Evolutionary conservation across 2,113 vertebrate species (phyloP).

Genomic region (Astatotilapia flaviijosephi): DNA sequence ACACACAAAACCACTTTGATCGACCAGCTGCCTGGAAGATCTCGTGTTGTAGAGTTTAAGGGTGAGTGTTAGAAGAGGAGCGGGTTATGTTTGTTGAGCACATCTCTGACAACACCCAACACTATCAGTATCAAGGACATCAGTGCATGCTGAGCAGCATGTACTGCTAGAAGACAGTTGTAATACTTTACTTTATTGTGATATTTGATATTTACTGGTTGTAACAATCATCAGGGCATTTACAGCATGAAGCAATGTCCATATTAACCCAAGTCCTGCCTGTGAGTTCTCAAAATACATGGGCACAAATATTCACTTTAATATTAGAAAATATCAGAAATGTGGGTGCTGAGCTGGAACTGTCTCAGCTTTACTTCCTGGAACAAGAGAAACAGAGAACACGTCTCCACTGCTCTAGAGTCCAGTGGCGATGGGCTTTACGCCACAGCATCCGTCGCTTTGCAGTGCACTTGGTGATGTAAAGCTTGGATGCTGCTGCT

Average conservation of each 20-base stretch:
- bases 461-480: neutral
- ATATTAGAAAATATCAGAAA: neutral
- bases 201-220: neutral
- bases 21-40: neutral
- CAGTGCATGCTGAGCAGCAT: neutral
- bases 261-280: neutral
- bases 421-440: neutral
- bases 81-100: neutral
- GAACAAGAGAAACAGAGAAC: neutral
- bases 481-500: neutral
- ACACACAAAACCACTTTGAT: neutral
- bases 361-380: neutral
- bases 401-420: neutral
- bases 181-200: neutral
- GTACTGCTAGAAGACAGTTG: neutral
- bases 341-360: neutral
- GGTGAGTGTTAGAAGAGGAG: neutral
- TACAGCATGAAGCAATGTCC: neutral
- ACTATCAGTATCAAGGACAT: neutral
- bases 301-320: neutral
- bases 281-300: neutral
- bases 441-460: neutral
- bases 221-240: neutral
- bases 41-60: neutral
- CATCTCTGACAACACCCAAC: neutral